Percentiles rank a stretch among this genome's conserved stretches.
These are phyloP conservation scores for Uloborus diversus DNA, from an alignment of 1,140 invertebrate genomes.

Conservation along the genomic window DNA sequence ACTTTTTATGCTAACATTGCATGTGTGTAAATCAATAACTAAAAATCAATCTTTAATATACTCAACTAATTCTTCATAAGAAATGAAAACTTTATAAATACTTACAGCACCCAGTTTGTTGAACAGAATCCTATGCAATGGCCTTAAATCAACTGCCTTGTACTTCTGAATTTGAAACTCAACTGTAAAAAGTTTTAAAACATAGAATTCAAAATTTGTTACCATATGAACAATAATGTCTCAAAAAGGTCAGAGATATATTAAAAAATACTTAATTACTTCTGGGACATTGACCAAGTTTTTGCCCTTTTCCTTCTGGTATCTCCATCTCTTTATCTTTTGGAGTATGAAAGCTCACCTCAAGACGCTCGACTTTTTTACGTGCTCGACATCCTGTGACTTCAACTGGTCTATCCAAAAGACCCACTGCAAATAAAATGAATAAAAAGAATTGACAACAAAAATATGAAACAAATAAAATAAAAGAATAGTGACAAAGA, in stretches of 20 bases:
- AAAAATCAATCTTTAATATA: too few species aligned
- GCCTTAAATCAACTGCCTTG: conserved; percentile 64
- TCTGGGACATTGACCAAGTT: conserved; percentile 65
- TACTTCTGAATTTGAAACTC: conserved; percentile 62
- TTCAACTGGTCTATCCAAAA: conserved; percentile 65
- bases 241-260: not conserved
- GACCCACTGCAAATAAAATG: conserved; percentile 39
- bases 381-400: conserved; percentile 64
- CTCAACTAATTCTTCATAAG: too few species aligned
- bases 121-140: conserved; percentile 64
- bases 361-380: conserved; percentile 65
- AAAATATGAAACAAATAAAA: too few species aligned
- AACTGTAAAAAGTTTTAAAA: conserved; percentile 60
- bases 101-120: conserved; percentile 62
- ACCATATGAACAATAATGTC: not conserved
- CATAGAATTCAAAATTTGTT: too few species aligned
- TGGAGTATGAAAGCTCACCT: conserved; percentile 60
- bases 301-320: conserved; percentile 63
- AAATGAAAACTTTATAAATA: too few species aligned
- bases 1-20: too few species aligned
- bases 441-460: too few species aligned
- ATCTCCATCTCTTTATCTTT: conserved; percentile 62
- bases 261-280: conserved; percentile 59
- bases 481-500: too few species aligned
- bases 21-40: too few species aligned